Base-by-base conservation (phyloP, 1,140 invertebrate species). In the Schmidtea mediterranea region DNA sequence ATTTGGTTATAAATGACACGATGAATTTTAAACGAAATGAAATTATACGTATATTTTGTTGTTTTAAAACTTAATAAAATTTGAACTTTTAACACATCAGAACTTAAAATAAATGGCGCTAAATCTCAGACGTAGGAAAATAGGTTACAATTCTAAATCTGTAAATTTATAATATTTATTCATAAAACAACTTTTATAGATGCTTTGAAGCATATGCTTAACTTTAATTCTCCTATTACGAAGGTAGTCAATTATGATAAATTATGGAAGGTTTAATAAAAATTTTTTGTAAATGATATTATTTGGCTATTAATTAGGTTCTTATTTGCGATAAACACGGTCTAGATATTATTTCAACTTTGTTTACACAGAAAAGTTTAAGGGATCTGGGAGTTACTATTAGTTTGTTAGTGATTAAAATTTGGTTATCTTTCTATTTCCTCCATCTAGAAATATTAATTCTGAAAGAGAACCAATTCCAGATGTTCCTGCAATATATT, bases 401-500 rank as follows among this genome's bases (percentile, higher is more conserved):
- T 48, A 86, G 95, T 72, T 75, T 97, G 80, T 89, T 73, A 75
- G 75, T 58, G 21, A 37, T 24, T 38, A 1, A 36, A 16, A 24
- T 22, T 52, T 38, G 43, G 37, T 32, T 32, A 37, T 49, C 46
- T 55, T 55, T 26, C 39, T 58, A n/a, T 49, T 61, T 52, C 26
- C 26, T 6, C 3, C 10, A 6, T 6, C 10, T 59, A 82, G 80
- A 23, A 75, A 81, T 65, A 68, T 94, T 23, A 82, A 92, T 67
- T 82, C 82, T 3, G 81, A 90, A 58, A 72, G 90, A 54, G 89
- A 95, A 66, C 71, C 79, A 6, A 86, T 98, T 56, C 86, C 89
- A 2, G 92, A 99, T 72, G 89, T 94, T 13, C 87, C 90, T 53
- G 87, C 84, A 9, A 77, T 98, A 43, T 99, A 98, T 67, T 97